Base-by-base conservation (phyloP, 1,140 invertebrate species). In the Leptinotarsa defecta region DNA sequence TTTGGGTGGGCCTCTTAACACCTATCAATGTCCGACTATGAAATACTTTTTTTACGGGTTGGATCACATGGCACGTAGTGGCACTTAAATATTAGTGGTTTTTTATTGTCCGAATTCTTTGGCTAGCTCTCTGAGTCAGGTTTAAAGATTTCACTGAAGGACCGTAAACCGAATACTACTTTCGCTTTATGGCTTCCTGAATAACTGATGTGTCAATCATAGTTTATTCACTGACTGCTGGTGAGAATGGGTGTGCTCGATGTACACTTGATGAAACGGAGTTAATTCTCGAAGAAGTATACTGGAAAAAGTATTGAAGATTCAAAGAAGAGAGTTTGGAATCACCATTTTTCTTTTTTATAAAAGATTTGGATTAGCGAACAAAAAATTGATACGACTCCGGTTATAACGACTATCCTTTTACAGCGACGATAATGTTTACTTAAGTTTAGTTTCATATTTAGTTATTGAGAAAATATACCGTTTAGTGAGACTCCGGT, bases 1-100 rank as follows among this genome's bases (percentile, higher is more conserved):
- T 52, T 19, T 71, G 69, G 48, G 69, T 71, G 69, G 69, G n/a
- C 69, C 17, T 27, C 69, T 71, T 69, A 71, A 71, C 69, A 71
- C 69, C 69, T 71, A 71, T 71, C 69, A 68, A 19, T 27, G 52
- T 57, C 64, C 20, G 27, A 65, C 64, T 65, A 0, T 65, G 20
- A 34, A 65, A 65, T 57, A 57, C 52, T n/a, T 57, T 57, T 57
- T 57, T 57, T 57, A 57, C n/a, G 15, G 4, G 15, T 19, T 19
- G n/a, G 52, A 57, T 57, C 52, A 57, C 52, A 57, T 57, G 15
- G 15, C 20, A 65, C 20, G 20, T 65, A 65, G 13, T 65, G 15
- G 17, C 20, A 34, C 64, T 65, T 3, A 65, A 65, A 19, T 19
- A 19, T 65, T 65, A 24, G 20, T 65, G 64, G 64, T 34, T 65